Percentiles rank a stretch among this genome's conserved stretches.
phyloP scores from a whole-genome alignment of 2,888 invertebrate species.

The Melanostoma scalare region DNA sequence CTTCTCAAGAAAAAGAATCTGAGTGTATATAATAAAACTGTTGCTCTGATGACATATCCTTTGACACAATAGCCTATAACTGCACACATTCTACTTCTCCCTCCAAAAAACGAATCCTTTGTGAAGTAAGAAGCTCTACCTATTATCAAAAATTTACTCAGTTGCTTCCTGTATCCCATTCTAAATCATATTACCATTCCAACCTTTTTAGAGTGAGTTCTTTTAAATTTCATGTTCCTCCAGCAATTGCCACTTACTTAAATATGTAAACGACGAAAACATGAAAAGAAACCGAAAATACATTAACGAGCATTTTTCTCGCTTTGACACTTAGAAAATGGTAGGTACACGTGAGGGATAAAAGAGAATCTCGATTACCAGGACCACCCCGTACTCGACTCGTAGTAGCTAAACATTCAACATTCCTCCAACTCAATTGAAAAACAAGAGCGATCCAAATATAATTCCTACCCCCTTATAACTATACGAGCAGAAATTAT shows the following conservation, averaged over 20 bases:
- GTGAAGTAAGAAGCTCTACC: no score
- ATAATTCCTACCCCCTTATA: slow-evolving; percentile 28
- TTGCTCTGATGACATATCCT: no score
- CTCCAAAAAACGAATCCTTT: no score
- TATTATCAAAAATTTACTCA: no score
- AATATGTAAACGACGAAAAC: slow-evolving; percentile 37
- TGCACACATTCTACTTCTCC: no score
- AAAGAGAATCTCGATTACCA: slow-evolving; percentile 70
- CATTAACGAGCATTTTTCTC: slow-evolving; percentile 71
- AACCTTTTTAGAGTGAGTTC: no score
- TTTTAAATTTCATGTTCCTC: no score
- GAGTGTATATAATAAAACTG: no score
- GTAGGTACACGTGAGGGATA: slow-evolving; percentile 45
- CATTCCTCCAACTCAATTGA: not conserved
- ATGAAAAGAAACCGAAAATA: slow-evolving; percentile 69
- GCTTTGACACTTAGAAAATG: slow-evolving; percentile 69
- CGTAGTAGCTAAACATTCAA: not conserved
- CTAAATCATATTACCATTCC: no score
- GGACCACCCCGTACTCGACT: slow-evolving; percentile 15
- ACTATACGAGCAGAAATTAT: slow-evolving; percentile 55
- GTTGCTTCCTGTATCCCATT: no score
- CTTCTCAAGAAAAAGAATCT: no score
- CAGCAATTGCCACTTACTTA: not conserved
- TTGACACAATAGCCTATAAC: no score
- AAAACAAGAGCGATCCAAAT: slow-evolving; percentile 32